These are phyloP conservation scores for Chloroclysta siterata DNA, from an alignment of 2,888 invertebrate species.

Conservation along the genomic window DNA sequence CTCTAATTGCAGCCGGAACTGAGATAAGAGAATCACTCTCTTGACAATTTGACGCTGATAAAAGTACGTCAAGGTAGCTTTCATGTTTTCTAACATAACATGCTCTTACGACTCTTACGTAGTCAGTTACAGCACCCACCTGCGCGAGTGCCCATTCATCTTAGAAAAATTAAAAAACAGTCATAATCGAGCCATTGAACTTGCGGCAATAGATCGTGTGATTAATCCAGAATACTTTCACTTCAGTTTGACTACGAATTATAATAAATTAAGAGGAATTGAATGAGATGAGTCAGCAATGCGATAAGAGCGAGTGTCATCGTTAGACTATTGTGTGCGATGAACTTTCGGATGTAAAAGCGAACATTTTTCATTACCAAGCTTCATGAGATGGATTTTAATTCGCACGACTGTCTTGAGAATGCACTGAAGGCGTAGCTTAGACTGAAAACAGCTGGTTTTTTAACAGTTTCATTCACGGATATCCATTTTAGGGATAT, in stretches of 20 bases:
- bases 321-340: conserved; percentile 65
- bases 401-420: conserved; percentile 68
- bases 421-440: conserved; percentile 41
- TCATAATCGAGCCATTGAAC: conserved; percentile 83
- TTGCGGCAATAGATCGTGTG: conserved; percentile 71
- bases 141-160: conserved; percentile 54
- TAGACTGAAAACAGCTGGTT: conserved; percentile 4
- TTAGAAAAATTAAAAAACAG: conserved; percentile 71
- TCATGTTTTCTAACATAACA: conserved; percentile 39
- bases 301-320: conserved; percentile 75
- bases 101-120: conserved; percentile 60
- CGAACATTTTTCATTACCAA: conserved; percentile 56
- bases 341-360: conserved; percentile 80
- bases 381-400: conserved; percentile 69
- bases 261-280: conserved; percentile 77
- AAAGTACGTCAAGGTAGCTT: conserved; percentile 43
- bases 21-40: conserved; percentile 46
- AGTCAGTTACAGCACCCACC: conserved; percentile 65
- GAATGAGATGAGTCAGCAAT: conserved; percentile 76
- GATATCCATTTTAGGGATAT: too few species aligned
- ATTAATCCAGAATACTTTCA: conserved; percentile 82
- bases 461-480: too few species aligned
- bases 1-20: conserved; percentile 59
- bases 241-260: conserved; percentile 74
- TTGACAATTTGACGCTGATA: conserved; percentile 52